Evolutionary conservation across 2,113 vertebrate genomes (phyloP).

Genomic region (Antechinus stuartii): DNA sequence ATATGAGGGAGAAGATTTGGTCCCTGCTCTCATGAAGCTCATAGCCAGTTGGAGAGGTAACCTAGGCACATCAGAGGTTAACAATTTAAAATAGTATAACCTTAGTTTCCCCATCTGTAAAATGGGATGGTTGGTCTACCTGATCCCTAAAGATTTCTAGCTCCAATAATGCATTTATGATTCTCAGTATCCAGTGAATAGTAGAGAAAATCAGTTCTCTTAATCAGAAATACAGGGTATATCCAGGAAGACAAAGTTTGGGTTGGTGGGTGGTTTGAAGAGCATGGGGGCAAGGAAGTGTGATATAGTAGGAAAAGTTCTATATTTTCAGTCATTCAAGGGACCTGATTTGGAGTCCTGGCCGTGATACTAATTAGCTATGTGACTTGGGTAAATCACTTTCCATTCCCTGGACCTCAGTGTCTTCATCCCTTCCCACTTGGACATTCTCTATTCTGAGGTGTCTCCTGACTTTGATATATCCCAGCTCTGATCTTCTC

Average conservation of each 20-base stretch:
- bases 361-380: slow-evolving; percentile 39
- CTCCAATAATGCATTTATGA: background rate
- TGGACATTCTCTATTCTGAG: no score
- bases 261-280: slow-evolving; percentile 28
- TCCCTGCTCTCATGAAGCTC: slow-evolving; percentile 2
- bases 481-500: no score
- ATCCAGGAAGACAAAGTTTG: background rate
- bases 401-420: slow-evolving; percentile 36
- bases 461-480: no score
- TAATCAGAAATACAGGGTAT: background rate
- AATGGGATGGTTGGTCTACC: background rate
- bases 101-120: background rate
- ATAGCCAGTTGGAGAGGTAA: slow-evolving; percentile 41
- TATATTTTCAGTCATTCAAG: slow-evolving; percentile 36
- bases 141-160: background rate
- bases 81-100: background rate
- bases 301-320: slow-evolving; percentile 29
- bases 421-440: slow-evolving; percentile 19
- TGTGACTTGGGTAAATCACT: slow-evolving; percentile 48
- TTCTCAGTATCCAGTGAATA: background rate
- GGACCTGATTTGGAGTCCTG: slow-evolving; percentile 1
- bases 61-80: slow-evolving; percentile 21
- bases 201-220: slow-evolving; percentile 3
- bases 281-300: slow-evolving; percentile 16
- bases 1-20: background rate